Conservation (phyloP, 2,113 vertebrate species). For the Protobothrops flavoviridis region DNA sequence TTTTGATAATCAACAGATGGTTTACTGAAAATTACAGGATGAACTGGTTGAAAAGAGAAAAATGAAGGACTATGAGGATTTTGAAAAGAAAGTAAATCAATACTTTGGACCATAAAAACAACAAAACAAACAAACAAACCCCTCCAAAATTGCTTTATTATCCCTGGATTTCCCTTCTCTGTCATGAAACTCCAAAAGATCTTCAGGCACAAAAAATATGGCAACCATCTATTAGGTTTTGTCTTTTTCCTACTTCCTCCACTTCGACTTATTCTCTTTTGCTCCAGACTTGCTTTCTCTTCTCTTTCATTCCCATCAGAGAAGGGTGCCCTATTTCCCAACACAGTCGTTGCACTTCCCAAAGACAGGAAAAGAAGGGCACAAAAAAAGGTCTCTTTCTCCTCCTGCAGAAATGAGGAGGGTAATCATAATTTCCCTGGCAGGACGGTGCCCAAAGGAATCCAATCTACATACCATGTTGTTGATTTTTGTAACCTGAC, state of each 20-base stretch:
- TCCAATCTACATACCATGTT: not conserved
- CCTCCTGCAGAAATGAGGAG: not conserved
- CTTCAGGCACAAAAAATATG: not conserved
- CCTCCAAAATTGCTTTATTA: not conserved
- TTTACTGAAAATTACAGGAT: constrained; percentile 49
- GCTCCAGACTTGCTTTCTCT: not conserved
- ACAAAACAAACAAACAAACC: no score
- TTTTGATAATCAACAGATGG: constrained; percentile 27
- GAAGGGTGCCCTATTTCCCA: not conserved
- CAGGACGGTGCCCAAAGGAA: not conserved
- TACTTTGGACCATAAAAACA: not conserved
- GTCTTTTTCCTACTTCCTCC: not conserved
- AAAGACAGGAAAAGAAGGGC: no score
- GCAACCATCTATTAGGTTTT: not conserved
- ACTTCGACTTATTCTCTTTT: not conserved
- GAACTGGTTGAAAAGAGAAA: constrained; percentile 60
- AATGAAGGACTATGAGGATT: not conserved
- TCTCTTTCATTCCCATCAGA: not conserved
- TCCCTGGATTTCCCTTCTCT: not conserved
- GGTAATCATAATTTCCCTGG: not conserved
- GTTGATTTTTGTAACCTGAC: not conserved
- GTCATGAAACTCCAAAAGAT: not conserved
- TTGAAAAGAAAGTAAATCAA: not conserved
- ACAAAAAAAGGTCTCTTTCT: not conserved
- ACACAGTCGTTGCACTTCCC: not conserved